Base-by-base conservation (phyloP, 2,113 vertebrate species). In the Physeter macrocephalus region DNA sequence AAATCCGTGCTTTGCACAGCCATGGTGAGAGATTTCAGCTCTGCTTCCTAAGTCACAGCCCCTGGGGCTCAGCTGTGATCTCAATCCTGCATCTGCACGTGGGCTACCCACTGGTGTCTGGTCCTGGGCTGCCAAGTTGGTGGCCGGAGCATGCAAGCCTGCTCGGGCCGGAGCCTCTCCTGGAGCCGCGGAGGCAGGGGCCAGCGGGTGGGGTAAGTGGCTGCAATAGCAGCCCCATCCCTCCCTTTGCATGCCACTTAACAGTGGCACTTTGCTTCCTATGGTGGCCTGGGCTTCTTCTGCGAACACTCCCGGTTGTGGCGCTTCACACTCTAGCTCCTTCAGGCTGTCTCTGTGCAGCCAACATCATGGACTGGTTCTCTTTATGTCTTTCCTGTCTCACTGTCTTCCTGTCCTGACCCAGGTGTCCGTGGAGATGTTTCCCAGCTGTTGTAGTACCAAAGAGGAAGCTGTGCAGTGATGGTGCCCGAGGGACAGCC, bases 51-150 rank as follows among this genome's bases (percentile, higher is more conserved):
- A 34, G 74, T 20, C 5, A 0, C 31, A 15, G 43, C 43, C 2
- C 29, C 2, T 49, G 41, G 72, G 8, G 46, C 72, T 75, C 72
- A 75, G 72, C 43, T 75, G 15, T 49, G 29, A 49, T 49, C 49
- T 75, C 29, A 34, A 29, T 29, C 72, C 72, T 9, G 3, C 1
- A 4, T 75, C 43, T 75, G 43, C 46, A 43, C 0, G 0, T 75
- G 2, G 43, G 74, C 0, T 6, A 11, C 17, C 43, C 17, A 75
- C 43, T 20, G 2, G 74, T 34, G 29, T 75, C 74, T 49, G 17
- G 74, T 34, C 29, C 9, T 0, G 0, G 43, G 43, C 18, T 49
- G 2, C 27, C 74, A 9, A 20, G 29, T 15, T 1, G 0, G 43
- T 75, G 9, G 29, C 29, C 20, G 1, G 43, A 49, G 10, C 43